phyloP scores from a whole-genome alignment of 2,797 vertebrate species.

The Perodicticus potto region DNA sequence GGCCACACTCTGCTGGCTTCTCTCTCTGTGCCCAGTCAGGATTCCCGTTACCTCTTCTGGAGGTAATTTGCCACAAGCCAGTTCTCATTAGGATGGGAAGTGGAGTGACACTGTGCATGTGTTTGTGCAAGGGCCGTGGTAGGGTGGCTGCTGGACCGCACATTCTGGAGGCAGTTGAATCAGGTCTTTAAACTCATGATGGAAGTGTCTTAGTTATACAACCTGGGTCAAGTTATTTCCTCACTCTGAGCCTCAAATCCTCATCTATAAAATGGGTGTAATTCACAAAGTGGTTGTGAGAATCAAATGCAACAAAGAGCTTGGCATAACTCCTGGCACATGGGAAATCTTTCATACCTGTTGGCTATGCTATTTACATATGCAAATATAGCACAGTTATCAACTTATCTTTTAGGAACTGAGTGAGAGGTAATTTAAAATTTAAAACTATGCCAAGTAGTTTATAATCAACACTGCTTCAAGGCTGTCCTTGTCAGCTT shows the following conservation, averaged over 20 bases:
- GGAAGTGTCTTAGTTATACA: neutral
- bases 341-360: neutral
- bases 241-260: neutral
- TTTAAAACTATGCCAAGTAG: neutral
- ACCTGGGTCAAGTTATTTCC: neutral
- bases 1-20: neutral
- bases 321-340: neutral
- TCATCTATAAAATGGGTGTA: conserved; percentile 9
- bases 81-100: neutral
- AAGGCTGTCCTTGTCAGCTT: conserved; percentile 22
- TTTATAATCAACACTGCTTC: conserved; percentile 20
- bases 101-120: neutral
- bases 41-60: neutral
- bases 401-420: neutral
- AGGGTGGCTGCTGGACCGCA: neutral
- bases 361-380: conserved; percentile 45
- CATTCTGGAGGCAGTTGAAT: neutral
- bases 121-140: neutral
- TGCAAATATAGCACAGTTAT: neutral
- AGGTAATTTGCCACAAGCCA: neutral
- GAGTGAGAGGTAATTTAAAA: conserved; percentile 37
- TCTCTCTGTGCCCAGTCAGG: neutral
- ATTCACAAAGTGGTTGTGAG: neutral
- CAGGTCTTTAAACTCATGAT: neutral
- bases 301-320: neutral